A percentile compares a stretch with the other conserved stretches of the same genome.
These are phyloP conservation scores for Glossosoma conforme DNA, from an alignment of 1,140 invertebrate species.

Conservation along the genomic window DNA sequence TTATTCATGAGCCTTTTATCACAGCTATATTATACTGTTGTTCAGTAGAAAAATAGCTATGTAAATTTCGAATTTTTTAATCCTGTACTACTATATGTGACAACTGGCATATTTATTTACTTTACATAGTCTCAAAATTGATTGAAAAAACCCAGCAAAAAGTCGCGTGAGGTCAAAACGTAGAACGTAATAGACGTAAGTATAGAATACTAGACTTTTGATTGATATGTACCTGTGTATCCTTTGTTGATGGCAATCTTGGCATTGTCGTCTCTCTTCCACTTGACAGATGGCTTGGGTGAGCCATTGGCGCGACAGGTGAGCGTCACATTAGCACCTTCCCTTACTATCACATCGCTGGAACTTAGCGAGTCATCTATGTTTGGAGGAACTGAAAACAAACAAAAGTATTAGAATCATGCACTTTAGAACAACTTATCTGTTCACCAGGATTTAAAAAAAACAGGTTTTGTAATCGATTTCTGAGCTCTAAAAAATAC, in stretches of 20 bases:
- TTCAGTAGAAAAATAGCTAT: too few species aligned
- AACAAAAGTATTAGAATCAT: background rate
- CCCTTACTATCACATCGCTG: constrained; percentile 85
- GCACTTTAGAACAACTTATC: background rate
- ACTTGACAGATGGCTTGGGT: constrained; percentile 81
- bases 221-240: constrained; percentile 56
- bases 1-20: too few species aligned
- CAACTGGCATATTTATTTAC: too few species aligned
- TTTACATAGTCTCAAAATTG: too few species aligned
- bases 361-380: constrained; percentile 86
- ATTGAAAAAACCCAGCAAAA: too few species aligned
- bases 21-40: too few species aligned
- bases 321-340: constrained; percentile 83
- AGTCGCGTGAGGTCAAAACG: too few species aligned
- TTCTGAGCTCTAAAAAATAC: too few species aligned
- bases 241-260: constrained; percentile 81
- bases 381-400: constrained; percentile 77
- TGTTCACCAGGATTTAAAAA: background rate
- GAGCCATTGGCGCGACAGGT: constrained; percentile 85
- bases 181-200: too few species aligned
- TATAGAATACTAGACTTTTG: constrained; percentile 25
- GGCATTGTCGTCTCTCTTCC: constrained; percentile 83
- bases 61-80: too few species aligned
- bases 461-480: too few species aligned
- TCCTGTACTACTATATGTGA: too few species aligned